These are phyloP conservation scores for Drosophila lacicola DNA, from an alignment of 2,888 invertebrate genomes.

Conservation along the genomic window DNA sequence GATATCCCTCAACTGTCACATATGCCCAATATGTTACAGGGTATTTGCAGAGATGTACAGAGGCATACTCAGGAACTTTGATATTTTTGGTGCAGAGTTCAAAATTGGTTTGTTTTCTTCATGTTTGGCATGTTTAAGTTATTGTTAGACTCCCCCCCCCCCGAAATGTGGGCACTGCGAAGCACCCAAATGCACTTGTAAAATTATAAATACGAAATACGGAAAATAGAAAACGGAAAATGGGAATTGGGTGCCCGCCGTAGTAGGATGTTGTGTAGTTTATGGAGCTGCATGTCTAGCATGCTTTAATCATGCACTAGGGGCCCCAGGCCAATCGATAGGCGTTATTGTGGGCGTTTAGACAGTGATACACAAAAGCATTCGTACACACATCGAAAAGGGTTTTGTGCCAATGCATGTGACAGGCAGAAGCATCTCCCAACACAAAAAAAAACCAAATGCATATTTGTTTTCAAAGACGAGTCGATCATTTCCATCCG, in stretches of 20 bases:
- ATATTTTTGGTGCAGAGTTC: slow-evolving; percentile 5
- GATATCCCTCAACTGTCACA: no score
- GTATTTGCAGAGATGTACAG: not conserved
- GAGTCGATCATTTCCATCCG: no score
- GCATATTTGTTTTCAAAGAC: no score
- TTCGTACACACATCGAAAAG: slow-evolving; percentile 2
- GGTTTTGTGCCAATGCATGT: no score
- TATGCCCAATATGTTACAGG: not conserved
- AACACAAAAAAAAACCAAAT: no score
- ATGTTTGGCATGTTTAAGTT: slow-evolving; percentile 27
- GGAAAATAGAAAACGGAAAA: not conserved
- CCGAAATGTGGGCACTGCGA: slow-evolving; percentile 2
- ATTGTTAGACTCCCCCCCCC: slow-evolving; percentile 1
- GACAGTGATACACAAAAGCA: slow-evolving; percentile 15
- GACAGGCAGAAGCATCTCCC: no score
- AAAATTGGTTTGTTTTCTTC: slow-evolving; percentile 30
- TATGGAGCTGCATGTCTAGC: slow-evolving; percentile 70
- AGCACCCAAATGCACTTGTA: slow-evolving; percentile 28
- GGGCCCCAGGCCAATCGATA: slow-evolving; percentile 47
- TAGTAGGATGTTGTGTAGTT: slow-evolving; percentile 47
- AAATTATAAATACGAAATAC: slow-evolving; percentile 17
- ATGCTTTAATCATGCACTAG: slow-evolving; percentile 65
- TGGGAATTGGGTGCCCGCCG: slow-evolving; percentile 5
- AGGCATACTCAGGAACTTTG: not conserved
- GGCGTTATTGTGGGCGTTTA: slow-evolving; percentile 33